Conservation (phyloP, 2,113 vertebrate genomes). For the rat (Rattus norvegicus) region GRCr8 NC_086036.1:57485001-57485500, state of each 20-base stretch:
- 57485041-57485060: constrained; percentile 76
- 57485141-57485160: constrained; percentile 37
- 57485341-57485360: background rate
- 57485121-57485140: constrained; percentile 95
- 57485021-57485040: constrained; percentile 58
- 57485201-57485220: background rate
- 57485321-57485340: background rate
- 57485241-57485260: background rate
- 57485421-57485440: background rate
- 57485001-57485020: background rate
- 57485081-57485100: constrained; percentile 83
- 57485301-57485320: background rate
- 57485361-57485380: background rate
- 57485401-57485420: background rate
- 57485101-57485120: constrained; percentile 93
- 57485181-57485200: background rate
- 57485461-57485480: background rate
- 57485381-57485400: background rate
- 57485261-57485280: background rate
- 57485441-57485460: background rate
- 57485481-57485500: background rate
- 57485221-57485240: background rate
- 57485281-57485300: background rate
- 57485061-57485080: constrained; percentile 77
- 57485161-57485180: background rate